A percentile compares a stretch with the other conserved stretches of the same genome.
Conservation (phyloP, 2,888 invertebrate genomes). For the Orchesella flavescens region DNA sequence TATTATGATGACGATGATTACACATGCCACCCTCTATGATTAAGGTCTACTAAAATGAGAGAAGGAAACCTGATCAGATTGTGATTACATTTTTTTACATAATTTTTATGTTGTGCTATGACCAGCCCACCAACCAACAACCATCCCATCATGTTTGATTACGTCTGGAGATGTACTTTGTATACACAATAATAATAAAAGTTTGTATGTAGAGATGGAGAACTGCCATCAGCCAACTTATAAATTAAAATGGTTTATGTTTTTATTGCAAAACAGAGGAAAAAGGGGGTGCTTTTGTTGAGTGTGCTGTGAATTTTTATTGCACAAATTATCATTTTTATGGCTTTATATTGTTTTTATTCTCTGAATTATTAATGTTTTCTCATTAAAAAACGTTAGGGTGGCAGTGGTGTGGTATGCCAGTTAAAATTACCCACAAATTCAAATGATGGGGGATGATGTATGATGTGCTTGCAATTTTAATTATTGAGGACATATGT, state of each 20-base stretch:
- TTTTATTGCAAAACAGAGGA: conserved; percentile 42
- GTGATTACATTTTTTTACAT: conserved; percentile 34
- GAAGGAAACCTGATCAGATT: conserved; percentile 13
- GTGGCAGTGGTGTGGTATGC: too few species aligned
- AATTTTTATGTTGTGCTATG: conserved; percentile 52
- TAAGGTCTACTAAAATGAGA: not conserved
- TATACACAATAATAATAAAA: too few species aligned
- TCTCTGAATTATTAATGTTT: not conserved
- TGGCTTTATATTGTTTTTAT: conserved; percentile 45
- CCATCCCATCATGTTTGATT: conserved; percentile 41
- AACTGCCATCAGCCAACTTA: not conserved
- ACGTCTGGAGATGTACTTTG: not conserved
- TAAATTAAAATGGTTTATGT: not conserved
- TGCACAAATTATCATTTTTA: conserved; percentile 49
- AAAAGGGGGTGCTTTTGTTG: conserved; percentile 33
- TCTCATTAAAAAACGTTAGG: too few species aligned
- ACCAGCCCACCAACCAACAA: conserved; percentile 16
- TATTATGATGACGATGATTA: conserved; percentile 26
- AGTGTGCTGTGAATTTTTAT: conserved; percentile 48
- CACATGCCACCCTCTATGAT: conserved; percentile 8
- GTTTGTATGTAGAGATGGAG: too few species aligned
- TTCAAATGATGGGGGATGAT: not conserved
- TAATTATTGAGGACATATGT: conserved; percentile 37
- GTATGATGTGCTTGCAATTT: conserved; percentile 49
- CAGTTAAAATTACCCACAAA: not conserved